These are phyloP conservation scores for Pocillopora grandis DNA, from an alignment of 92 coral and sea anemone genomes.

Conservation along the genomic window DNA sequence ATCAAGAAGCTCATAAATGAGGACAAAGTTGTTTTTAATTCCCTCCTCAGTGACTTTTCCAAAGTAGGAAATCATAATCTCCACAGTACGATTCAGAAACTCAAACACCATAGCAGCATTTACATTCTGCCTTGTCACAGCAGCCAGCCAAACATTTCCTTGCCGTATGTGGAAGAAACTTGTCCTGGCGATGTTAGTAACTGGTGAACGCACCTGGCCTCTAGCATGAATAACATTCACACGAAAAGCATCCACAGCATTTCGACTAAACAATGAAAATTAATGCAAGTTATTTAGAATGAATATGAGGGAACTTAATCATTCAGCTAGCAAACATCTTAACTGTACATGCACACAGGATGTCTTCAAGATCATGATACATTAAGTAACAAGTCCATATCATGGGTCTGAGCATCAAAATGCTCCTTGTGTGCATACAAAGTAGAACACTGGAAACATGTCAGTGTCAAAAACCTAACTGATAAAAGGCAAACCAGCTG, in stretches of 20 bases:
- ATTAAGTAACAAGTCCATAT: no score
- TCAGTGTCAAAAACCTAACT: no score
- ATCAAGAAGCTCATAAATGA: slow-evolving; percentile 95
- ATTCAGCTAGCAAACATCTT: no score
- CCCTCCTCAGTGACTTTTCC: slow-evolving; percentile 99
- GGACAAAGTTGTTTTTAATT: slow-evolving; percentile 98
- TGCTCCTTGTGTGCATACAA: no score
- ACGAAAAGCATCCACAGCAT: slow-evolving; percentile 98
- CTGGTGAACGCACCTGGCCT: slow-evolving; percentile 98
- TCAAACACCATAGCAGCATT: slow-evolving; percentile 99
- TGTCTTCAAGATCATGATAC: no score
- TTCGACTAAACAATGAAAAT: slow-evolving; percentile 60
- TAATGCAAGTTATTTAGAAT: background rate
- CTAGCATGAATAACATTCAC: slow-evolving; percentile 99
- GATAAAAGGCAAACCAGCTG: no score
- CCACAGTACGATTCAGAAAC: slow-evolving; percentile 92
- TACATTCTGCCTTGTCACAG: slow-evolving; percentile 97
- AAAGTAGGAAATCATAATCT: slow-evolving; percentile 97
- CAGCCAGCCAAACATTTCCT: slow-evolving; percentile 99
- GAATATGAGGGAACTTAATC: background rate
- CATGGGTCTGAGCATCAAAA: no score
- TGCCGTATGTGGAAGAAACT: slow-evolving; percentile 98
- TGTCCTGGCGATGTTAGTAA: slow-evolving; percentile 97
- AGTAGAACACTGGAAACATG: no score
- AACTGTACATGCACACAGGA: no score